Conservation (phyloP, 2,113 vertebrate genomes). For the Aphyosemion australe region DNA sequence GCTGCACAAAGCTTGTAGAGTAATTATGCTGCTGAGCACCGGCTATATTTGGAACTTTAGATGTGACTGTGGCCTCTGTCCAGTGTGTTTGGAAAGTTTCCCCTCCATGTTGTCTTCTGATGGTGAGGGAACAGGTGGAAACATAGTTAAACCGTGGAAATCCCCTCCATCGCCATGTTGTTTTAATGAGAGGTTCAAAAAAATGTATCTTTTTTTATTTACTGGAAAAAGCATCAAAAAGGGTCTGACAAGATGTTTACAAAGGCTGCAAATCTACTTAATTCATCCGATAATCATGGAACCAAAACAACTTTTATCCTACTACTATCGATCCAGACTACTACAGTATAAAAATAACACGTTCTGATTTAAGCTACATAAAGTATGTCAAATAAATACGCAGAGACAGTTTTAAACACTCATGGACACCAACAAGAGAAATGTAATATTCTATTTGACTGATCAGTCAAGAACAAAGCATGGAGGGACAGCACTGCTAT, state of each 20-base stretch:
- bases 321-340: too few relatives aligned
- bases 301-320: too few relatives aligned
- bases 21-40: conserved; percentile 12
- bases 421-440: too few relatives aligned
- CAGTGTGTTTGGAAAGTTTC: conserved; percentile 54
- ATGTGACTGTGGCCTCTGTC: conserved; percentile 35
- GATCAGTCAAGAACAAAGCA: too few relatives aligned
- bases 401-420: too few relatives aligned
- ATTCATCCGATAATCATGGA: too few relatives aligned
- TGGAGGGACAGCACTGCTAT: too few relatives aligned
- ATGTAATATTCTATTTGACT: too few relatives aligned
- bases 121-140: conserved; percentile 67
- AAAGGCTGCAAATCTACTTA: too few relatives aligned
- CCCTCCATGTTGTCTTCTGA: conserved; percentile 46
- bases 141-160: conserved; percentile 59
- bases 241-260: rapidly evolving
- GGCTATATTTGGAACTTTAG: conserved; percentile 25
- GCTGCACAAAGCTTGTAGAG: conserved; percentile 2
- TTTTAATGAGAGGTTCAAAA: conserved; percentile 14
- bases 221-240: neutral
- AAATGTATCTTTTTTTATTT: neutral
- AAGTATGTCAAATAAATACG: too few relatives aligned
- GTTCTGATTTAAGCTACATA: too few relatives aligned
- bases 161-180: conserved; percentile 44
- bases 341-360: too few relatives aligned